These are phyloP conservation scores for Sinhomidia bicolor DNA, from an alignment of 2,888 invertebrate genomes.

Conservation along the genomic window DNA sequence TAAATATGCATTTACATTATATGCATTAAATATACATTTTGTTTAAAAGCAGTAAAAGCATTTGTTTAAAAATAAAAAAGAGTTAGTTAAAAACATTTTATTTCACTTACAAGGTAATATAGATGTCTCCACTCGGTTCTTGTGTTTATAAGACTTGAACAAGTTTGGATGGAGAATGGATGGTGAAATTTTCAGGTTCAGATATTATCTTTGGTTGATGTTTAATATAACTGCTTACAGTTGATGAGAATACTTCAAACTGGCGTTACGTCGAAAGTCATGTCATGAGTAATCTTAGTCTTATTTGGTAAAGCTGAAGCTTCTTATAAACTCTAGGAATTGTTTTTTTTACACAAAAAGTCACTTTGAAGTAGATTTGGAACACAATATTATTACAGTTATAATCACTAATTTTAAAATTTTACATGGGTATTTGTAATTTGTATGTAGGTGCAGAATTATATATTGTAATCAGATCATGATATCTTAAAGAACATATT, in stretches of 20 bases:
- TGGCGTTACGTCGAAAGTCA: neutral
- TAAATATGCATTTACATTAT: no score
- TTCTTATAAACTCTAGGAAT: neutral
- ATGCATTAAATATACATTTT: no score
- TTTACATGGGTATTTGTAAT: neutral
- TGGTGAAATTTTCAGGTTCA: conserved; percentile 49
- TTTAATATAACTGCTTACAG: neutral
- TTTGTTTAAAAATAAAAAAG: neutral
- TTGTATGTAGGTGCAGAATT: neutral
- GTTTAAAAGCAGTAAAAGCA: neutral
- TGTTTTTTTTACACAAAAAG: neutral
- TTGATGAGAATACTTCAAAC: neutral
- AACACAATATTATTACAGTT: conserved; percentile 15
- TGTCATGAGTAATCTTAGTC: neutral
- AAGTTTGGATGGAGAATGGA: conserved; percentile 58
- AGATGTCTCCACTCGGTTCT: neutral
- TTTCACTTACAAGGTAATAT: conserved; percentile 20
- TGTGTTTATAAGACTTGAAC: neutral
- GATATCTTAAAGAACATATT: neutral
- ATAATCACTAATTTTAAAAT: neutral
- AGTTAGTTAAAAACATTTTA: neutral
- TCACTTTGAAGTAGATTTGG: neutral
- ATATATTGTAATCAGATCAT: conserved; percentile 5
- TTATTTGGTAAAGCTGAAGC: neutral
- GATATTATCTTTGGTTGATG: conserved; percentile 20